Percentiles rank a stretch among this genome's conserved stretches.
These are phyloP conservation scores for Chaenodraco wilsoni DNA, from an alignment of 2,797 vertebrate species.

Conservation along the genomic window DNA sequence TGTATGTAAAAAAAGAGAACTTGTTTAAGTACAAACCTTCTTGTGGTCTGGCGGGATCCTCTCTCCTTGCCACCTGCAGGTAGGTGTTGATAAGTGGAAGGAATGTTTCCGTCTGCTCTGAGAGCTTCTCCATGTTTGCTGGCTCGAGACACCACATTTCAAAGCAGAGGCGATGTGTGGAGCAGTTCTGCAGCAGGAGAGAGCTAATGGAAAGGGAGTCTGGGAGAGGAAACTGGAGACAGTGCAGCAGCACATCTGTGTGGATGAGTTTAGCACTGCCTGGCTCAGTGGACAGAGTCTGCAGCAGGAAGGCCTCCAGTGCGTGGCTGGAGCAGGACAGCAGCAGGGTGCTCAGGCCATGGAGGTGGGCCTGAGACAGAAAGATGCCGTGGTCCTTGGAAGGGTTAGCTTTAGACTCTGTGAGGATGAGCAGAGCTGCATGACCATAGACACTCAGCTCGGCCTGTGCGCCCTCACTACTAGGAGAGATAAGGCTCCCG, in stretches of 20 bases:
- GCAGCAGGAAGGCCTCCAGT: conserved; percentile 85
- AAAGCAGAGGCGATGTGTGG: conserved; percentile 88
- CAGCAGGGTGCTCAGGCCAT: conserved; percentile 85
- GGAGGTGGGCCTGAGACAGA: conserved; percentile 84
- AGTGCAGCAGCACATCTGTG: conserved; percentile 83
- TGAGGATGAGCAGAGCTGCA: conserved; percentile 86
- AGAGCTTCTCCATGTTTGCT: conserved; percentile 67
- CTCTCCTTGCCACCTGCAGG: conserved; percentile 72
- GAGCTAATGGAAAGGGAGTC: conserved; percentile 70
- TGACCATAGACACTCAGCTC: conserved; percentile 85
- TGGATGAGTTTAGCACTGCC: conserved; percentile 78
- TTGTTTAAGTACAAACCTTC: conserved; percentile 78
- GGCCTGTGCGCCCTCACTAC: conserved; percentile 39
- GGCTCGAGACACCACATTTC: conserved; percentile 89
- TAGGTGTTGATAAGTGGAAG: conserved; percentile 85
- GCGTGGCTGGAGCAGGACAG: conserved; percentile 80
- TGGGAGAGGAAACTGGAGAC: conserved; percentile 77
- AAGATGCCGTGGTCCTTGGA: conserved; percentile 65
- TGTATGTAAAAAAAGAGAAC: not conserved
- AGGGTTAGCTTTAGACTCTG: conserved; percentile 61
- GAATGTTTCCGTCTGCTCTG: conserved; percentile 69
- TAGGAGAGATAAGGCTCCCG: conserved; percentile 73
- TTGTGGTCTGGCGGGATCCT: conserved; percentile 75
- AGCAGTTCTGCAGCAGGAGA: conserved; percentile 85
- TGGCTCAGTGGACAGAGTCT: conserved; percentile 81